Evolutionary conservation across 2,888 invertebrate genomes (phyloP).

Genomic region (Rhagonycha fulva): DNA sequence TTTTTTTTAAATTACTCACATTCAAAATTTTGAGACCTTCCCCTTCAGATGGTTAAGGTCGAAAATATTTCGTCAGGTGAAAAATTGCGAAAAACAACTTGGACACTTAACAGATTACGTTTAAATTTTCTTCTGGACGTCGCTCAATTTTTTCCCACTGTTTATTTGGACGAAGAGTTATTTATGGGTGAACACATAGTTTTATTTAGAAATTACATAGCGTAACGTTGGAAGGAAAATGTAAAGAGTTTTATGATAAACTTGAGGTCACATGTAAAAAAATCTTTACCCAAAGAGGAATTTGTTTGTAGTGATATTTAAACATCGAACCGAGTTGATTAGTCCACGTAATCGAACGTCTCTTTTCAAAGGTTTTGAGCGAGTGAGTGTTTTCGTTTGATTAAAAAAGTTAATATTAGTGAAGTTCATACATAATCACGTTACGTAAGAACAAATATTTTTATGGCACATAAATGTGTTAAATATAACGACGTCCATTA

Average conservation of each 20-base stretch:
- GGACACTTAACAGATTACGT: background rate
- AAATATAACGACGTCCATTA: conserved; percentile 6
- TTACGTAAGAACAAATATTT: conserved; percentile 3
- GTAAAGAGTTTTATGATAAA: background rate
- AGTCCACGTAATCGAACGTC: conserved; percentile 11
- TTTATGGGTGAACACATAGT: background rate
- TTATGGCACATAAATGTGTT: conserved; percentile 7
- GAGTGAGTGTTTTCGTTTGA: conserved; percentile 9
- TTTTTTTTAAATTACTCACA: background rate
- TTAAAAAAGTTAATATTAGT: background rate
- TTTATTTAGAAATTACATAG: background rate
- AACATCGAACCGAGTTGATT: conserved; percentile 3
- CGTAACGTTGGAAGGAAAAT: background rate
- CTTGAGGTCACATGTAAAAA: background rate
- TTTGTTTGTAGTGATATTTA: background rate
- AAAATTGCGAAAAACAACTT: background rate
- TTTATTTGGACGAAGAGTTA: background rate
- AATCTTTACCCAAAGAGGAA: background rate
- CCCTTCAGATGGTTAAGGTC: background rate
- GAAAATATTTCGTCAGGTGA: background rate
- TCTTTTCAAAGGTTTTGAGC: conserved; percentile 10
- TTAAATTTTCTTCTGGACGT: background rate
- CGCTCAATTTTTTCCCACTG: background rate
- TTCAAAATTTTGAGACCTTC: background rate
- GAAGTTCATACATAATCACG: background rate